Evolutionary conservation across 2,888 invertebrate species (phyloP), one percentile per base, ranked within the genome.

Genomic region (Leucophenga maculata): DNA sequence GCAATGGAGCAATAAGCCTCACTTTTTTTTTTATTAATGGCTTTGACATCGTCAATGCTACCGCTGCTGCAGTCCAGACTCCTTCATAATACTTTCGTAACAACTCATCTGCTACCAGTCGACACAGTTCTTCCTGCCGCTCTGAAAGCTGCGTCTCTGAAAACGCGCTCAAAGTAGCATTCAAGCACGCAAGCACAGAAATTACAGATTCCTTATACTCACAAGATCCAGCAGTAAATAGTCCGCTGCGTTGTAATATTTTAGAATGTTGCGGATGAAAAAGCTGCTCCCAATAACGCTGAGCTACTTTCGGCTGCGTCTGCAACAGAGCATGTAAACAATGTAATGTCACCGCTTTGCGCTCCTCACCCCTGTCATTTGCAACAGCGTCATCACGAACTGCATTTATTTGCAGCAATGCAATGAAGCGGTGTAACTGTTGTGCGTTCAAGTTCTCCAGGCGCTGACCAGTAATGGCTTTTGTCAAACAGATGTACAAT

Each of bases 41-140:
- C 8, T 44, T 70, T 74, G 18, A 48, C 11, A 6, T 20, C 6
- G 55, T 3, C 8, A 16, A 22, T 8, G 6, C 11, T 14, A 13
- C 22, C 46, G 14, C 31, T 16, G 8, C 22, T 18, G 13, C 11
- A 16, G 54, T 31, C 55, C 66, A 71, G 9, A 66, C 52, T 0
- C 72, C 73, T 1, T 72, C 72, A 60, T 78, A 77, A 59, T 77
- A 73, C 1, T 64, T 0, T 6, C 69, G 62, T 16, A 78, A 3
- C 22, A 77, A 9, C 0, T 48, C 32, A 31, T 69, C 66, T 3
- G 68, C 75, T 65, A 78, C 9, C n/a, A 72, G 48, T 9, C 59
- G 52, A 64, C 68, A 44, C 9, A 70, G 14, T 18, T 68, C 48
- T n/a, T 72, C 60, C 1, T 57, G 18, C 6, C 62, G 50, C 14